These are phyloP conservation scores for Diachasma alloeum DNA, from an alignment of 1,140 invertebrate species.

Conservation along the genomic window DNA sequence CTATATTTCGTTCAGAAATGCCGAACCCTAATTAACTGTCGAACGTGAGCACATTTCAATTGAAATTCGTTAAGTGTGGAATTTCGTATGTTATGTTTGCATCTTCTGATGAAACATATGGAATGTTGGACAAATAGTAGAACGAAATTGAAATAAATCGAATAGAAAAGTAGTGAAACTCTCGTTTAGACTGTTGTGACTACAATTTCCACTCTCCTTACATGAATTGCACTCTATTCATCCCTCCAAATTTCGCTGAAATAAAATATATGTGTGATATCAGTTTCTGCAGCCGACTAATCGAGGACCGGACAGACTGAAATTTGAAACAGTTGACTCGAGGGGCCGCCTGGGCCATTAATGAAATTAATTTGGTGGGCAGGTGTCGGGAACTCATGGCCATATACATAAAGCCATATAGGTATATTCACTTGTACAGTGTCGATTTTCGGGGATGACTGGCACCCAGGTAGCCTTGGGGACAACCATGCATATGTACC, in stretches of 20 bases:
- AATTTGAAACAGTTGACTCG: conserved; percentile 20
- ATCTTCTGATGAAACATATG: no score
- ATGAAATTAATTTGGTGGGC: conserved; percentile 22
- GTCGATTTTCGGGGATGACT: conserved; percentile 9
- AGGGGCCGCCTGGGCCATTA: conserved; percentile 15
- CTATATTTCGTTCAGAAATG: no score
- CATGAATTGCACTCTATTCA: not conserved
- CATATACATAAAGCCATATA: not conserved
- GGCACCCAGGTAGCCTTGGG: not conserved
- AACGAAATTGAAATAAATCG: not conserved
- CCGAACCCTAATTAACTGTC: no score
- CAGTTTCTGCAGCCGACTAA: not conserved
- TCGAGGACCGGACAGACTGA: not conserved
- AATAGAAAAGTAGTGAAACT: not conserved
- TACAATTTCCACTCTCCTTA: not conserved
- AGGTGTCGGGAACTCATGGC: conserved; percentile 8
- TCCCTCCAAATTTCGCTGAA: not conserved
- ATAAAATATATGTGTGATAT: not conserved
- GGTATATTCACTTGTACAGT: not conserved
- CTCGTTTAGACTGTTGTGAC: not conserved
- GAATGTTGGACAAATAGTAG: no score
- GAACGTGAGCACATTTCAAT: no score
- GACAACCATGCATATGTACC: not conserved
- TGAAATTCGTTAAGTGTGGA: no score
- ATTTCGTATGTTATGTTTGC: no score